Conservation (phyloP, 2,113 vertebrate species). For the Romanogobio albipinnatus region DNA sequence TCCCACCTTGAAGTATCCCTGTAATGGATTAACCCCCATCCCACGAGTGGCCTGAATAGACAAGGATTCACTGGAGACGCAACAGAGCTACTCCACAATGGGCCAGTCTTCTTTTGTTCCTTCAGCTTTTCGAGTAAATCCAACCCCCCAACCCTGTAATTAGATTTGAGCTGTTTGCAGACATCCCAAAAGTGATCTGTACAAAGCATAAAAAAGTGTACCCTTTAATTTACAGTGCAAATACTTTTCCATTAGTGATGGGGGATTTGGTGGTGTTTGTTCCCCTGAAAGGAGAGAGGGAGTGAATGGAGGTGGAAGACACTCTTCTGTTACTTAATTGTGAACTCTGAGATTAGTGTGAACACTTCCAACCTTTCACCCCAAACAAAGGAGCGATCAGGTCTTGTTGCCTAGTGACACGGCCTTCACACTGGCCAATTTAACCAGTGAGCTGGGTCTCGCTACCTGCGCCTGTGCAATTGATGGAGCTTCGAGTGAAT, state of each 20-base stretch:
- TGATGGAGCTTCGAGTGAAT: conserved; percentile 2
- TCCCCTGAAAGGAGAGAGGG: conserved; percentile 71
- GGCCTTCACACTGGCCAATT: conserved; percentile 71
- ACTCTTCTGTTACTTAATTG: conserved; percentile 88
- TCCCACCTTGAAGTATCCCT: conserved; percentile 68
- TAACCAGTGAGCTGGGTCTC: conserved; percentile 51
- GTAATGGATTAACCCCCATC: conserved; percentile 72
- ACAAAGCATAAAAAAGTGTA: conserved; percentile 67
- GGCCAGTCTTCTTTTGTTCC: conserved; percentile 70
- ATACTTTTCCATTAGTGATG: conserved; percentile 79
- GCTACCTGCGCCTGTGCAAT: conserved; percentile 50
- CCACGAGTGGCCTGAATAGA: conserved; percentile 67
- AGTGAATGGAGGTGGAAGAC: conserved; percentile 61
- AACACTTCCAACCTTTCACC: conserved; percentile 95
- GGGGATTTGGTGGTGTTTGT: conserved; percentile 76
- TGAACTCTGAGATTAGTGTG: conserved; percentile 89
- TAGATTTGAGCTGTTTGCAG: conserved; percentile 78
- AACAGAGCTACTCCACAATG: conserved; percentile 67
- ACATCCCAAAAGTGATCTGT: conserved; percentile 72
- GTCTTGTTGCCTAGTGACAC: conserved; percentile 87
- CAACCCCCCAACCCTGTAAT: conserved; percentile 70
- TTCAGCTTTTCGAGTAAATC: conserved; percentile 72
- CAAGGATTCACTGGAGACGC: conserved; percentile 70
- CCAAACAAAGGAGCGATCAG: conserved; percentile 88
- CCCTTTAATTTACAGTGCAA: conserved; percentile 81